A percentile compares a stretch with the other conserved stretches of the same genome.
Conservation (phyloP, 2,113 vertebrate genomes). For the Gopherus evgoodei region DNA sequence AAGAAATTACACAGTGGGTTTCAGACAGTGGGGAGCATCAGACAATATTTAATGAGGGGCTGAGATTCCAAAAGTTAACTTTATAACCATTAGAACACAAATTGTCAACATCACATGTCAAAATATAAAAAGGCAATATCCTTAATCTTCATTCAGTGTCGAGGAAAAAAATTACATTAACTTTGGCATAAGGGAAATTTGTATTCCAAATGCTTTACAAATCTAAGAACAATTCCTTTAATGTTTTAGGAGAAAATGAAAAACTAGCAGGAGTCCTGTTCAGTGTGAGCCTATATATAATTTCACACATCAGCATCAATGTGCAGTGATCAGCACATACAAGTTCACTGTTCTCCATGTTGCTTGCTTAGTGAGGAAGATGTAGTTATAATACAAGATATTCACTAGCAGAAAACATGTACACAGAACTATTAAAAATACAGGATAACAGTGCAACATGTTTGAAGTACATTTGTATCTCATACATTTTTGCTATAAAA, state of each 20-base stretch:
- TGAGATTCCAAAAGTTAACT: neutral
- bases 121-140: neutral
- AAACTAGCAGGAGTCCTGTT: neutral
- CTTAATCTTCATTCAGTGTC: neutral
- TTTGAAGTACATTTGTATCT: neutral
- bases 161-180: neutral
- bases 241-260: neutral
- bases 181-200: neutral
- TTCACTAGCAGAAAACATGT: neutral
- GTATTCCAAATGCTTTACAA: neutral
- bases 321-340: neutral
- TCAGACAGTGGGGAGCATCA: neutral
- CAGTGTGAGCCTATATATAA: neutral
- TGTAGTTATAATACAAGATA: neutral
- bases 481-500: neutral
- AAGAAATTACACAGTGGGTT: neutral
- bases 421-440: neutral
- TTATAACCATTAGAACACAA: neutral
- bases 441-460: neutral
- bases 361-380: neutral
- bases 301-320: neutral
- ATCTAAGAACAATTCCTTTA: neutral
- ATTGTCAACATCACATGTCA: no score
- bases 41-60: neutral
- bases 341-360: neutral